These are phyloP conservation scores for Erynnis tages DNA, from an alignment of 2,888 invertebrate species.

Conservation along the genomic window DNA sequence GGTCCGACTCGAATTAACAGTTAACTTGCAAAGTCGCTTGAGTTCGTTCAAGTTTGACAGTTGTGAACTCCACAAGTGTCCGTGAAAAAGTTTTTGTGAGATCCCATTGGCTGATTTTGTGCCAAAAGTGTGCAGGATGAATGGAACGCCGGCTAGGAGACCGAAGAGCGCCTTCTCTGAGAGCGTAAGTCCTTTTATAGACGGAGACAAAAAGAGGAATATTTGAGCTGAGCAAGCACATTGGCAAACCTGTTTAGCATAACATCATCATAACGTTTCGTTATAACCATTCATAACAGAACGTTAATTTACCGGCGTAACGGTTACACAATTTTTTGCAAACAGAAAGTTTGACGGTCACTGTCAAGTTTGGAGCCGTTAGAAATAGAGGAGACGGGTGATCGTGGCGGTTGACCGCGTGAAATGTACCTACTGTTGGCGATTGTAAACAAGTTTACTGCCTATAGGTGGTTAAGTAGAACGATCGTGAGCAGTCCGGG, in stretches of 20 bases:
- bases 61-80: conserved; percentile 66
- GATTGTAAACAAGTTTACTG: conserved; percentile 36
- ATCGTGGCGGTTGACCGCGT: conserved; percentile 37
- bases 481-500: conserved; percentile 25
- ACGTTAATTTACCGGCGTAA: neutral
- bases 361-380: conserved; percentile 34
- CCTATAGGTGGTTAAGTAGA: conserved; percentile 25
- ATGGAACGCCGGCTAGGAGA: conserved; percentile 73
- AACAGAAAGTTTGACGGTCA: conserved; percentile 31
- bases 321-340: conserved; percentile 23
- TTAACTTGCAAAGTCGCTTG: conserved; percentile 40
- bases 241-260: conserved; percentile 6
- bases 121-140: conserved; percentile 61
- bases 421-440: conserved; percentile 40
- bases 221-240: neutral
- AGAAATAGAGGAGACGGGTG: conserved; percentile 30
- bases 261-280: neutral
- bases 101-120: conserved; percentile 53
- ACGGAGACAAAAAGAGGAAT: neutral
- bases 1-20: conserved; percentile 33
- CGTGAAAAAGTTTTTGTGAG: conserved; percentile 72
- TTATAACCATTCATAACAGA: neutral
- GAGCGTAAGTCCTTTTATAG: conserved; percentile 54
- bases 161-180: conserved; percentile 76
- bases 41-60: conserved; percentile 57